These are phyloP conservation scores for Alligator mississippiensis DNA, from an alignment of 2,113 vertebrate genomes.

Conservation along the genomic window DNA sequence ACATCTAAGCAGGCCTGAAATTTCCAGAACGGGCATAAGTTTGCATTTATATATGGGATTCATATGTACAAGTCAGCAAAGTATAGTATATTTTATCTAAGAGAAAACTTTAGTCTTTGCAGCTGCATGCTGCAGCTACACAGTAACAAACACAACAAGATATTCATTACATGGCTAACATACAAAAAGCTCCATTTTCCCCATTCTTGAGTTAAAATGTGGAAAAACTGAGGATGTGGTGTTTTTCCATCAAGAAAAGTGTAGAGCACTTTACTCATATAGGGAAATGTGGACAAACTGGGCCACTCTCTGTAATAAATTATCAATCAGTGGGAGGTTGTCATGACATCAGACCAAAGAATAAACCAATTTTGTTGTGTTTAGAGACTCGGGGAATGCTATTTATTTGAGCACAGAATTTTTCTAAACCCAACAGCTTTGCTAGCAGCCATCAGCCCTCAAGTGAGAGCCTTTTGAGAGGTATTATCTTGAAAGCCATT, in stretches of 20 bases:
- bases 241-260: neutral
- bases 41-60: neutral
- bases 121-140: neutral
- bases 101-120: neutral
- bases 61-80: neutral
- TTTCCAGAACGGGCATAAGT: neutral
- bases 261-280: neutral
- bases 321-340: neutral
- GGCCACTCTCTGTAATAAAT: constrained; percentile 2
- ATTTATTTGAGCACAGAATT: constrained; percentile 42
- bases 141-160: neutral
- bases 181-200: neutral
- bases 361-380: constrained; percentile 21
- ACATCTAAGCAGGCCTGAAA: neutral
- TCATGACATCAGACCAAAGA: neutral
- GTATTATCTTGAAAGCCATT: constrained; percentile 71
- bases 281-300: constrained; percentile 16
- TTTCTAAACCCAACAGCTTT: constrained; percentile 46
- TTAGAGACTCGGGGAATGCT: constrained; percentile 25
- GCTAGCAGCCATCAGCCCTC: constrained; percentile 38
- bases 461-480: constrained; percentile 67
- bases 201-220: neutral
- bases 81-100: neutral
- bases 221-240: neutral
- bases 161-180: neutral